Evolutionary conservation across 2,888 invertebrate genomes (phyloP).

Genomic region (Volucella bombylans): DNA sequence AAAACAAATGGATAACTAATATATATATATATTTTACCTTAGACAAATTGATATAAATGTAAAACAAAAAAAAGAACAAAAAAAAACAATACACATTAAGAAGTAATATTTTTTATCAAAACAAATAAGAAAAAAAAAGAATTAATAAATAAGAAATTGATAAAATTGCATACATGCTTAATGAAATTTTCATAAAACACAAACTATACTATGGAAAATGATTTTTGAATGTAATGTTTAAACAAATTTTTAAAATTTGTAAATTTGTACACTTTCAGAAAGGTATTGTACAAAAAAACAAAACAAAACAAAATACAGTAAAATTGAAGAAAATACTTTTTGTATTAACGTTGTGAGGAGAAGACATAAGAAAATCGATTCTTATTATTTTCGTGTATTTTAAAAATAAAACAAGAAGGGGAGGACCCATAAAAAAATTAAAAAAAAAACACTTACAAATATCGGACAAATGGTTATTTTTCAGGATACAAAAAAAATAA

Average conservation of each 20-base stretch:
- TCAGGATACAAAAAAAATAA: constrained; percentile 52
- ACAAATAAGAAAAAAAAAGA: constrained; percentile 19
- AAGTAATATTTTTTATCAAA: constrained; percentile 49
- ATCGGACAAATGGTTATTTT: constrained; percentile 39
- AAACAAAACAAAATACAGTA: neutral
- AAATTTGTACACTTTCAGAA: constrained; percentile 41
- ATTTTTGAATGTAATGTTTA: constrained; percentile 28
- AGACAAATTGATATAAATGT: constrained; percentile 47
- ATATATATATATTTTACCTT: constrained; percentile 48
- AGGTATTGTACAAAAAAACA: constrained; percentile 49
- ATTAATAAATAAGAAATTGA: constrained; percentile 31
- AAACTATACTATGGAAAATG: constrained; percentile 31
- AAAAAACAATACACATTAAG: constrained; percentile 22
- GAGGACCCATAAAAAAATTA: constrained; percentile 17
- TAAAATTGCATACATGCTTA: constrained; percentile 36
- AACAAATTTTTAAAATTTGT: constrained; percentile 42
- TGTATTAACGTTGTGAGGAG: constrained; percentile 44
- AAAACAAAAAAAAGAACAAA: constrained; percentile 24
- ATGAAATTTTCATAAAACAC: constrained; percentile 32
- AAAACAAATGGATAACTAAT: constrained; percentile 28
- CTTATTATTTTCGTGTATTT: constrained; percentile 39
- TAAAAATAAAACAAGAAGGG: constrained; percentile 20
- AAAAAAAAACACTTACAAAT: constrained; percentile 19
- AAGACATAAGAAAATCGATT: constrained; percentile 16
- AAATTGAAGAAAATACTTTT: constrained; percentile 39